phyloP scores from a whole-genome alignment of 2,797 vertebrate genomes.

The Triplophysa yarkandensis region DNA sequence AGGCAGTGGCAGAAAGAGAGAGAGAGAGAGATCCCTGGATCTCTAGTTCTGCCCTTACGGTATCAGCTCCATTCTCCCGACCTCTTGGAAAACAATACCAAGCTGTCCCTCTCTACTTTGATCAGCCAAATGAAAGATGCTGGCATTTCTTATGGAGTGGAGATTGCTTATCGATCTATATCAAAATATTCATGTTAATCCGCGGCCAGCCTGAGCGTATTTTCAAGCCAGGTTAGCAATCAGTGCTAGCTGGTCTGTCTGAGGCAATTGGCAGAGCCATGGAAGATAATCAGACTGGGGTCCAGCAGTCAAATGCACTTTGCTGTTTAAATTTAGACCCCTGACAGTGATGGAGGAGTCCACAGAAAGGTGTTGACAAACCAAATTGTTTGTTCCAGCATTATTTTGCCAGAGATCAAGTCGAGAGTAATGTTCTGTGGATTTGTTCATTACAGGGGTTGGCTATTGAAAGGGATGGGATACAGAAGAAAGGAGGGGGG shows the following conservation, averaged over 20 bases:
- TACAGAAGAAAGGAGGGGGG: constrained; percentile 31
- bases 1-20: constrained; percentile 71
- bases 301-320: constrained; percentile 99
- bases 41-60: constrained; percentile 72
- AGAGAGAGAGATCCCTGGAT: constrained; percentile 64
- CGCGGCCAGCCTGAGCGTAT: constrained; percentile 87
- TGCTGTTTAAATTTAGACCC: constrained; percentile 99
- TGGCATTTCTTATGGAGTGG: constrained; percentile 99
- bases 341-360: constrained; percentile 99
- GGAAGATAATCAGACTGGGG: constrained; percentile 99
- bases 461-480: constrained; percentile 56
- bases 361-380: constrained; percentile 99
- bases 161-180: constrained; percentile 99
- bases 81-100: constrained; percentile 92
- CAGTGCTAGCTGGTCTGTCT: constrained; percentile 97
- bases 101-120: constrained; percentile 93
- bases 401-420: constrained; percentile 99
- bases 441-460: constrained; percentile 97
- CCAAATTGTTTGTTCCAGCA: constrained; percentile 99
- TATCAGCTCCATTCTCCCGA: constrained; percentile 82
- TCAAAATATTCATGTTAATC: constrained; percentile 99
- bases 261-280: constrained; percentile 97
- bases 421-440: constrained; percentile 99
- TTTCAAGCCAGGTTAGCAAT: constrained; percentile 99
- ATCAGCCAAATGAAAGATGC: constrained; percentile 99